These are phyloP conservation scores for Erythrocebus patas DNA, from an alignment of 2,113 vertebrate species.

Conservation along the genomic window DNA sequence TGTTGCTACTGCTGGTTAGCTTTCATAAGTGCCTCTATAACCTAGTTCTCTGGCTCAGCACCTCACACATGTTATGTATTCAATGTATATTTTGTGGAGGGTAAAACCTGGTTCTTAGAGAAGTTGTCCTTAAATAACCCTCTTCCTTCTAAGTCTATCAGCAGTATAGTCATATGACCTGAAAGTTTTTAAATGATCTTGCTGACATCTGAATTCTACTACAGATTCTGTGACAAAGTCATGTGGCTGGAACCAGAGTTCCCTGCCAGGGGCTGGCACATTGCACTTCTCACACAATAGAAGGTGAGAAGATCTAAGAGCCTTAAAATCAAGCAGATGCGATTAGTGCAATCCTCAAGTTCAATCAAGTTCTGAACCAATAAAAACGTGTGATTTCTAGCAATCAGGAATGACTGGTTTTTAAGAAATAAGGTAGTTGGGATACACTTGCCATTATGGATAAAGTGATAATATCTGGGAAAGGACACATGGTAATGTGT, in stretches of 20 bases:
- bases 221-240: constrained; percentile 49
- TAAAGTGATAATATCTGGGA: background rate
- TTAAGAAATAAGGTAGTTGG: background rate
- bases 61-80: background rate
- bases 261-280: constrained; percentile 19
- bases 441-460: background rate
- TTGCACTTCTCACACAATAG: background rate
- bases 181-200: constrained; percentile 14
- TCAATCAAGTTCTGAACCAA: background rate
- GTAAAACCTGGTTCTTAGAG: background rate
- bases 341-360: background rate
- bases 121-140: background rate
- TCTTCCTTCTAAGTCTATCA: background rate
- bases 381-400: constrained; percentile 28
- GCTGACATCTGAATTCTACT: constrained; percentile 19
- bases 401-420: background rate
- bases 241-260: constrained; percentile 16
- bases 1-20: background rate
- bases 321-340: constrained; percentile 4
- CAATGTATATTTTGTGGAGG: background rate
- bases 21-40: background rate
- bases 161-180: background rate
- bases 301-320: constrained; percentile 35
- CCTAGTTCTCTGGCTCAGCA: background rate
- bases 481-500: background rate